Evolutionary conservation across 2,797 vertebrate genomes (phyloP).

Genomic region (Carduelis carduelis): DNA sequence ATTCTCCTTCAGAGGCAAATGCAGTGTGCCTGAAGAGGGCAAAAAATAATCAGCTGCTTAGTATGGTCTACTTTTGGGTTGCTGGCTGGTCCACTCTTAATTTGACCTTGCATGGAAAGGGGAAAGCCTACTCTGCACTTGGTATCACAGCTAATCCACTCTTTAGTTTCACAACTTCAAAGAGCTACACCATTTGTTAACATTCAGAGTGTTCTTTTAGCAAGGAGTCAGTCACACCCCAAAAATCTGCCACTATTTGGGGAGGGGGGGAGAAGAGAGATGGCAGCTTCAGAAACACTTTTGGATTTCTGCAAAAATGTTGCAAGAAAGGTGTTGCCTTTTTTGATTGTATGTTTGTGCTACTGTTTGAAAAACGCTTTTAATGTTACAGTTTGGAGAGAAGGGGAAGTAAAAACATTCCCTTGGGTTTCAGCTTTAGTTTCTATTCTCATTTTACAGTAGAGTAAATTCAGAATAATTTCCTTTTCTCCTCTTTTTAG

Average conservation of each 20-base stretch:
- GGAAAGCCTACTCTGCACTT: constrained; percentile 50
- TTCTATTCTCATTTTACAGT: neutral
- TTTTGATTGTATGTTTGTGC: neutral
- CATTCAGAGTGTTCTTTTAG: constrained; percentile 30
- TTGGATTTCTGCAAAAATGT: neutral
- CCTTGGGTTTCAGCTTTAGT: neutral
- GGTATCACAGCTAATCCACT: constrained; percentile 60
- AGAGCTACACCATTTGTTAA: constrained; percentile 52
- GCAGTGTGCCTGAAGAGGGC: constrained; percentile 34
- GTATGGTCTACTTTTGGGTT: constrained; percentile 47
- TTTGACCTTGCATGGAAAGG: constrained; percentile 72
- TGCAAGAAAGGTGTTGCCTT: neutral
- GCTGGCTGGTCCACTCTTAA: constrained; percentile 55
- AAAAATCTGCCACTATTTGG: neutral
- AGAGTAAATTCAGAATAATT: neutral
- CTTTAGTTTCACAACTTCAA: constrained; percentile 63
- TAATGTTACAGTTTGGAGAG: neutral
- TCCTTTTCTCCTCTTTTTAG: neutral
- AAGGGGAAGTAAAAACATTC: neutral
- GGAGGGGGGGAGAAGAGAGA: neutral
- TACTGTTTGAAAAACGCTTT: neutral
- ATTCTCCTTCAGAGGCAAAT: constrained; percentile 40
- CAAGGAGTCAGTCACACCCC: constrained; percentile 31
- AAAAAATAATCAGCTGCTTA: constrained; percentile 60
- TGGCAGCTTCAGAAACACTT: neutral